Base-by-base conservation (phyloP, 2,113 vertebrate genomes). In the Python bivittatus region DNA sequence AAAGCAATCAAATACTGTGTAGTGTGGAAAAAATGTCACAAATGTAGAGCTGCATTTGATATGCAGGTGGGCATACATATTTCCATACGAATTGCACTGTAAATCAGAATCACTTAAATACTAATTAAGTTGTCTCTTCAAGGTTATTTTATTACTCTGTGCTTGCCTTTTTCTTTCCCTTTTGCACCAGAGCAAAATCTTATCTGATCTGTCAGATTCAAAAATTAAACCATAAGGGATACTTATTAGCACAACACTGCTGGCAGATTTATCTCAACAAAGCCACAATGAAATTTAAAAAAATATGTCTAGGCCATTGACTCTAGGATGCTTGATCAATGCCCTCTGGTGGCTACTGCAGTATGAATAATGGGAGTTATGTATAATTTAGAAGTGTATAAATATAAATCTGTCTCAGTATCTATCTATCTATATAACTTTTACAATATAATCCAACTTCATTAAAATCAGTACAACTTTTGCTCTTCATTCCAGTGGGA, bases 61-160 rank as follows among this genome's bases (percentile, higher is more conserved):
- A 96, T 96, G 92, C 95, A 96, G 87, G 93, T 96, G 84, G 64
- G 90, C 94, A 89, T 93, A 94, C 94, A 91, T 33, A 94, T 95
- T 97, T 97, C 94, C 95, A 95, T 92, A 93, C 88, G 94, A 95
- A 95, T 96, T 96, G 95, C 92, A 95, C 90, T 96, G 95, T 95
- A 96, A 96, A 95, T 96, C 96, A 96, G 93, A 93, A 96, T 95
- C 93, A 91, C 91, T 96, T 96, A 96, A 97, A 96, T 96, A 97
- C 95, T 97, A 96, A 96, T 97, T 95, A 97, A 96, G 92, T 96
- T 96, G 96, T 94, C 93, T 95, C 91, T 95, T 96, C 96, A 97
- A 96, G 96, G 96, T 96, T 96, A 95, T 95, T 96, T 96, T 94
- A 94, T 95, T 96, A 92, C 87, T 94, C 93, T 92, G 29, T 38